Conservation (phyloP, 2,113 vertebrate species). For the Takifugu flavidus region DNA sequence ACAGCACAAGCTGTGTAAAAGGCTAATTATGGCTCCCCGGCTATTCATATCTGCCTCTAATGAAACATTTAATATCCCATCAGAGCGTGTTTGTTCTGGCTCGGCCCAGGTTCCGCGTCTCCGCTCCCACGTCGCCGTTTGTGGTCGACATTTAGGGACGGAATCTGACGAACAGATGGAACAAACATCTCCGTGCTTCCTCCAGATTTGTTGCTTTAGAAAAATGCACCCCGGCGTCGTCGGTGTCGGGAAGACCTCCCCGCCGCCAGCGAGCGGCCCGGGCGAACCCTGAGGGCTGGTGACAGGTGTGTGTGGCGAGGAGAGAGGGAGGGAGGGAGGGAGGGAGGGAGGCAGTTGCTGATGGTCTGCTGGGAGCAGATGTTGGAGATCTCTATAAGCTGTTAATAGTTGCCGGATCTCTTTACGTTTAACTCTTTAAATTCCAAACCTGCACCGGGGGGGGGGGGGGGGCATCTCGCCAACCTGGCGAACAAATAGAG, state of each 20-base stretch:
- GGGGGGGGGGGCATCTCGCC: background rate
- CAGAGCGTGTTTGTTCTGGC: background rate
- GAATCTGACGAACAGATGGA: no score
- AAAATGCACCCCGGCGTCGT: background rate
- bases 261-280: conserved; percentile 12
- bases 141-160: no score
- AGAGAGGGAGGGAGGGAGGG: conserved; percentile 38
- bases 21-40: background rate
- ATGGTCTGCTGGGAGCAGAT: conserved; percentile 71
- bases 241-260: conserved; percentile 5
- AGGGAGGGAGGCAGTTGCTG: conserved; percentile 64
- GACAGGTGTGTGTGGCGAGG: conserved; percentile 58
- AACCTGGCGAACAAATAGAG: background rate
- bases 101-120: no score
- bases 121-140: no score
- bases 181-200: no score
- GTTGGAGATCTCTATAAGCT: conserved; percentile 72
- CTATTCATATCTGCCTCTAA: conserved; percentile 10
- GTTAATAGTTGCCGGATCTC: conserved; percentile 73
- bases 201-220: no score
- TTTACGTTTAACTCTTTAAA: conserved; percentile 71
- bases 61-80: conserved; percentile 3
- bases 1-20: conserved; percentile 11
- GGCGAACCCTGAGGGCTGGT: conserved; percentile 49
- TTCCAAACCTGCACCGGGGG: conserved; percentile 19